Conservation (phyloP, 1,140 invertebrate species). For the Drosophila yakuba region DNA sequence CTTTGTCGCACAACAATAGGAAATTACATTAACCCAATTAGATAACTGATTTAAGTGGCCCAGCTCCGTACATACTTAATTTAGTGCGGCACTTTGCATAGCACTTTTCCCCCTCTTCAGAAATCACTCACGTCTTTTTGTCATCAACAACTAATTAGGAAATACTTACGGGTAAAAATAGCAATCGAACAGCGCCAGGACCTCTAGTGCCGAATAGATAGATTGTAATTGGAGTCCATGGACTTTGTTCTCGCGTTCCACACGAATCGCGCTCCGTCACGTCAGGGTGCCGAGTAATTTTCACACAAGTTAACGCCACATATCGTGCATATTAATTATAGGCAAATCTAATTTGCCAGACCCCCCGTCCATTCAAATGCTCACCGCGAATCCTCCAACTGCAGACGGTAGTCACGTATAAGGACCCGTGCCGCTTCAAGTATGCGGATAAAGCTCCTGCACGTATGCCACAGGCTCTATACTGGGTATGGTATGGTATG, state of each 20-base stretch:
- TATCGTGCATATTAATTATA: conserved; percentile 82
- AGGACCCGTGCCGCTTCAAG: conserved; percentile 17
- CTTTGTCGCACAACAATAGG: no score
- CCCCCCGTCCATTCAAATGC: conserved; percentile 5
- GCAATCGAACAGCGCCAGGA: conserved; percentile 56
- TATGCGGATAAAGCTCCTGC: conserved; percentile 47
- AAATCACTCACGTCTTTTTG: conserved; percentile 33
- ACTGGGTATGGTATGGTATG: background rate
- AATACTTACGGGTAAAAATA: conserved; percentile 47
- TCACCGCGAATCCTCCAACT: no score
- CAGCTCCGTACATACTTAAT: conserved; percentile 15
- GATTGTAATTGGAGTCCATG: conserved; percentile 42
- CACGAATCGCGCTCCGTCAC: conserved; percentile 55
- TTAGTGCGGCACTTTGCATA: background rate
- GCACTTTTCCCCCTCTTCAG: background rate
- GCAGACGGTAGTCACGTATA: conserved; percentile 54
- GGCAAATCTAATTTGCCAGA: conserved; percentile 74
- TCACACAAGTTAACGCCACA: conserved; percentile 80
- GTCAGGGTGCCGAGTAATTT: conserved; percentile 75
- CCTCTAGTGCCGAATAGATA: conserved; percentile 21
- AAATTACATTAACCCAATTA: conserved; percentile 3
- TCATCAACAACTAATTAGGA: conserved; percentile 74
- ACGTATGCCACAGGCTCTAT: conserved; percentile 51
- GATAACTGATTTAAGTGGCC: conserved; percentile 28
- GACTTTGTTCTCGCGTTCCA: conserved; percentile 50